Conservation (phyloP, 2,797 vertebrate genomes). For the Myiotriccus ornatus region DNA sequence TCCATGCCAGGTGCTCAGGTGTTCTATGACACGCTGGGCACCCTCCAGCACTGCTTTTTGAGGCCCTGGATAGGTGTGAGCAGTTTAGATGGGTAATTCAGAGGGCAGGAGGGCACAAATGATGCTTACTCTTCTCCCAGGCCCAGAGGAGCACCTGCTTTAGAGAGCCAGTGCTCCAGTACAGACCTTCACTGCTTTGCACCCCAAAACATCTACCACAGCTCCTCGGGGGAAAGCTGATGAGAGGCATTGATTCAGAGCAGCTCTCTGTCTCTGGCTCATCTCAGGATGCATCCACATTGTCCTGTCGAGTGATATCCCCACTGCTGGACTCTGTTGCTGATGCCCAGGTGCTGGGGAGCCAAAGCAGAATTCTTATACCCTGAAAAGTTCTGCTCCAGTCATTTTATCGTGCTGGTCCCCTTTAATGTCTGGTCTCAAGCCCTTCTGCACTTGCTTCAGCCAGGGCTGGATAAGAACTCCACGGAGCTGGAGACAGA, state of each 20-base stretch:
- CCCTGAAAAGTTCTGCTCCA: neutral
- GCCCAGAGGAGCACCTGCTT: neutral
- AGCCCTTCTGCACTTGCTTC: neutral
- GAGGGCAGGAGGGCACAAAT: neutral
- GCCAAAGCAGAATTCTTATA: neutral
- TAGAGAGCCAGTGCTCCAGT: neutral
- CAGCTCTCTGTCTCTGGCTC: neutral
- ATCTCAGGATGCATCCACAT: neutral
- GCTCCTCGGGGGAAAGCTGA: neutral
- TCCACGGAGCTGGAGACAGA: neutral
- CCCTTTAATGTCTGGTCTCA: neutral
- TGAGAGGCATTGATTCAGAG: neutral
- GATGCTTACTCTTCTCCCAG: neutral
- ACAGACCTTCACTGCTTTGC: neutral
- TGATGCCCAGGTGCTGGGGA: neutral
- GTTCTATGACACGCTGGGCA: neutral
- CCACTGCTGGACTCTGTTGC: neutral
- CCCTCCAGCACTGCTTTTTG: neutral
- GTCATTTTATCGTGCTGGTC: neutral
- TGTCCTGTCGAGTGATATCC: neutral
- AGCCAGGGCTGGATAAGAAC: neutral
- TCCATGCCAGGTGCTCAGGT: fast-evolving
- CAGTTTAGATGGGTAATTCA: neutral
- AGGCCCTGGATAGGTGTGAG: neutral
- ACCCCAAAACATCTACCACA: neutral